Conservation (phyloP, 2,888 invertebrate species). For the Zaprionus bogoriensis region DNA sequence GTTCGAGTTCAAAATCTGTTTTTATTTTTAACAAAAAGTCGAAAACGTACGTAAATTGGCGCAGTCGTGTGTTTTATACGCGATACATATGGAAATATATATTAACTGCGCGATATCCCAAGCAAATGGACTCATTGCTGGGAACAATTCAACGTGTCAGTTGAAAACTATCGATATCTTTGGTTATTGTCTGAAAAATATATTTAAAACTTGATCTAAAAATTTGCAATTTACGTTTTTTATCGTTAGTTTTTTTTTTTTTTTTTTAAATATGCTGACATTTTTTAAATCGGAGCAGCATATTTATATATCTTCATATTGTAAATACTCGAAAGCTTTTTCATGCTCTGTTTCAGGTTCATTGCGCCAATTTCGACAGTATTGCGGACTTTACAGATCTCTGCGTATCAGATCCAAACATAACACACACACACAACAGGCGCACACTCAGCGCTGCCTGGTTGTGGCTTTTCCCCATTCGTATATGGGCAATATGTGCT, state of each 20-base stretch:
- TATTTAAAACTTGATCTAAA: no score
- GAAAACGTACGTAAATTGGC: constrained; percentile 71
- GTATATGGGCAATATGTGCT: constrained; percentile 51
- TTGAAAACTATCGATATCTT: no score
- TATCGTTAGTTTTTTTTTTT: no score
- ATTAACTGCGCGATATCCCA: constrained; percentile 37
- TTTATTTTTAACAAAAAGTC: constrained; percentile 69
- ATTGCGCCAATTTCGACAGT: neutral
- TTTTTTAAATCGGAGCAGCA: no score
- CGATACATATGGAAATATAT: constrained; percentile 41
- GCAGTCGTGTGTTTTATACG: constrained; percentile 55
- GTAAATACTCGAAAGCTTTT: neutral
- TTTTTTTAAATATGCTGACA: no score
- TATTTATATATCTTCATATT: neutral
- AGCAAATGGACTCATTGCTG: no score
- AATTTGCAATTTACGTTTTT: no score
- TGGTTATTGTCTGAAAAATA: no score
- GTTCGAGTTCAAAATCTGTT: constrained; percentile 62
- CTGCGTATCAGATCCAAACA: constrained; percentile 30
- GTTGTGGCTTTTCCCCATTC: constrained; percentile 27
- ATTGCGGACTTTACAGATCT: constrained; percentile 15
- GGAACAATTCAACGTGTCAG: no score
- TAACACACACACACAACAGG: constrained; percentile 12
- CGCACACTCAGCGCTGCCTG: constrained; percentile 7
- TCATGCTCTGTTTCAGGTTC: neutral